Base-by-base conservation (phyloP, 2,888 invertebrate species). In the Esperia sulphurella region DNA sequence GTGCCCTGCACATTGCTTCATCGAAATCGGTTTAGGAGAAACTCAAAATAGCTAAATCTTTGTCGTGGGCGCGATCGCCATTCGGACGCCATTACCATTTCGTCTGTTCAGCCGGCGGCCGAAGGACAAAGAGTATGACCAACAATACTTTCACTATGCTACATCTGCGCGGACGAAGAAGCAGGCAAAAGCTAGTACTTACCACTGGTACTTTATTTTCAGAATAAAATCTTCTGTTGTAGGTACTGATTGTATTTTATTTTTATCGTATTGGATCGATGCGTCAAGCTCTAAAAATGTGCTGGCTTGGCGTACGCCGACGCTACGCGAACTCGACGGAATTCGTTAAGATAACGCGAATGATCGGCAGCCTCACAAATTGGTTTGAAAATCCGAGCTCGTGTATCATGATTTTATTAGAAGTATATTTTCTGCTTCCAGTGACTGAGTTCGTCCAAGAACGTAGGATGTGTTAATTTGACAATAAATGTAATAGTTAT, bases 321-420 rank as follows among this genome's bases (percentile, higher is more conserved):
- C 46, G 33, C 42, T 30, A 43, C 46, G 33, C 42, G 49, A 45
- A 43, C 21, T 43, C 49, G 46, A 48, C 52, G 45, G 51, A 56
- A 55, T 55, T 57, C 59, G 57, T 61, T 61, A 57, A 54, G 61
- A 55, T 57, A 59, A 58, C 58, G 55, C 52, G 51, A 43, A 45
- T 55, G 60, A 57, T 60, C 57, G 59, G 55, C 62, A 54, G 54
- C 50, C 57, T 39, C 45, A 48, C 57, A 57, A 57, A 55, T 57
- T 60, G 60, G 48, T 50, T 52, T 43, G 46, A 49, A 54, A 58
- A 53, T 53, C 49, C 48, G 41, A 30, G 43, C 48, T 48, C 48
- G 51, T 41, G 41, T 39, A 50, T 47, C 53, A 31, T 10, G 48
- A 39, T 41, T 35, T 13, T 13, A 13, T 29, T 41, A 28, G n/a